These are phyloP conservation scores for Anthrax anthrax DNA, from an alignment of 2,888 invertebrate species.

Conservation along the genomic window DNA sequence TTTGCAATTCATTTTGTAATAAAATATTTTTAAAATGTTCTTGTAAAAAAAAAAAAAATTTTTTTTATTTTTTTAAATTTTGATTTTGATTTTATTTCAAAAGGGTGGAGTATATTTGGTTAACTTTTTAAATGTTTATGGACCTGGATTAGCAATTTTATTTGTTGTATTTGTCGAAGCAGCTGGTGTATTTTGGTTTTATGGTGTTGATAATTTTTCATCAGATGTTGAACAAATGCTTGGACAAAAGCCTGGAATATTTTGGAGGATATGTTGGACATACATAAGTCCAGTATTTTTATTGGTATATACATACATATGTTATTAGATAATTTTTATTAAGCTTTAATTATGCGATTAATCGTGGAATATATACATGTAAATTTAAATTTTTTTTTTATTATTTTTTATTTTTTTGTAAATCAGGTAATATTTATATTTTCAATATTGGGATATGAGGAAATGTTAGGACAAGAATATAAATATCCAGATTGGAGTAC, in stretches of 20 bases:
- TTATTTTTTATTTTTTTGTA: background rate
- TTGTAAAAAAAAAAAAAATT: too few relatives aligned
- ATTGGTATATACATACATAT: too few relatives aligned
- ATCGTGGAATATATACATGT: background rate
- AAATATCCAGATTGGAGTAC: slow-evolving; percentile 70
- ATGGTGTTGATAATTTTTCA: slow-evolving; percentile 69
- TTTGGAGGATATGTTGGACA: slow-evolving; percentile 77
- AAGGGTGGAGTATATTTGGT: slow-evolving; percentile 81
- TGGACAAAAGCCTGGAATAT: slow-evolving; percentile 59
- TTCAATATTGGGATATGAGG: slow-evolving; percentile 65
- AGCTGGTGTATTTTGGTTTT: slow-evolving; percentile 80
- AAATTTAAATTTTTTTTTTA: background rate
- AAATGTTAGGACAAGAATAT: slow-evolving; percentile 60
- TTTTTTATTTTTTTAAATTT: too few relatives aligned
- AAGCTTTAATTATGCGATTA: background rate
- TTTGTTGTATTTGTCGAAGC: slow-evolving; percentile 87
- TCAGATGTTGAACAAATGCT: slow-evolving; percentile 71
- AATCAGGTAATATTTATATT: slow-evolving; percentile 66
- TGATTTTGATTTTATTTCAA: background rate
- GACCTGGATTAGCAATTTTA: slow-evolving; percentile 72
- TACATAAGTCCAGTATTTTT: slow-evolving; percentile 76
- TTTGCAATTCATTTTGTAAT: too few relatives aligned
- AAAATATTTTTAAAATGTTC: too few relatives aligned
- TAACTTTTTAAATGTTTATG: slow-evolving; percentile 74
- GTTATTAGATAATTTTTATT: slow-evolving; percentile 8